Evolutionary conservation across 2,888 invertebrate genomes (phyloP), one percentile per base, ranked within the genome.

Genomic region (Monopis laevigella): DNA sequence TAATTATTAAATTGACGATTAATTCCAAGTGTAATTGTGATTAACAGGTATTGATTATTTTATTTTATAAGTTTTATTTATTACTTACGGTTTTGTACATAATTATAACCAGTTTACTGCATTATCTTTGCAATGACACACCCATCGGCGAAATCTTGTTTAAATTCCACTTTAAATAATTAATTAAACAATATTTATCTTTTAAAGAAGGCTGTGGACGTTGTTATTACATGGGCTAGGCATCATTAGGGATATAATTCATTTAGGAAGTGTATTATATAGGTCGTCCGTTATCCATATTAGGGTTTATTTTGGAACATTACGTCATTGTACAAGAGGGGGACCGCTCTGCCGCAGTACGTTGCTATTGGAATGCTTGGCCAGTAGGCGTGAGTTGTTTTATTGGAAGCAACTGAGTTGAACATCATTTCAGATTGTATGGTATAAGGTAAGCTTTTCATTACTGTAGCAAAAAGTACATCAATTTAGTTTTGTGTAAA

Each of bases 231-330:
- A n/a, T n/a, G n/a, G n/a, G n/a, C n/a, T n/a, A n/a, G n/a, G n/a
- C n/a, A n/a, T n/a, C n/a, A n/a, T n/a, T n/a, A n/a, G n/a, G n/a
- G n/a, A n/a, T n/a, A n/a, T n/a, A n/a, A n/a, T n/a, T n/a, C n/a
- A n/a, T n/a, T n/a, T n/a, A 17, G 32, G 32, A 32, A 32, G 32
- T 17, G 2, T 36, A 36, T 8, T 21, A 24, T 18, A 8, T 19
- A 21, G 21, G 36, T 21, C 36, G 21, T 36, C 36, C 36, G 11
- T 65, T 67, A 68, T 68, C 73, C 74, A 54, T 74, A 68, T 61
- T 71, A 59, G 65, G n/a, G 72, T 74, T 74, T 78, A 80, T 78
- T 80, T 78, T 77, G 67, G 75, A 68, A 53, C 67, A 80, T 81
- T 80, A 81, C 81, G 80, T 81, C 80, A 81, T 70, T 67, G 57